Evolutionary conservation across 2,797 vertebrate genomes (phyloP).

Genomic region (Platalea minor): DNA sequence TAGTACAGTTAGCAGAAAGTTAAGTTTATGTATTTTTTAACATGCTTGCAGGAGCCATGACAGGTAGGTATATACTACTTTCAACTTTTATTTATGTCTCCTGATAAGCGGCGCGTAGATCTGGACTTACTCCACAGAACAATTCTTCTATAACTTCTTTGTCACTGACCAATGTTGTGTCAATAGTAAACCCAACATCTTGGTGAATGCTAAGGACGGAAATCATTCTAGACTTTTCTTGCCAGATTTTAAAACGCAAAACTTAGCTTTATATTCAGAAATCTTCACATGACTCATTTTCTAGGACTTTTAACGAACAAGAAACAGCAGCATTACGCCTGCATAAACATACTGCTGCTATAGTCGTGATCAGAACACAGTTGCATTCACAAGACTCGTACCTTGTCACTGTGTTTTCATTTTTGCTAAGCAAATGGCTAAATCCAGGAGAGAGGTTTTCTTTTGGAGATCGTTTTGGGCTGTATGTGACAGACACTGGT

Average conservation of each 20-base stretch:
- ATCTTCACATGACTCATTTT: not conserved
- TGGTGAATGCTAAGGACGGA: not conserved
- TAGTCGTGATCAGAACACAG: not conserved
- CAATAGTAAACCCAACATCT: not conserved
- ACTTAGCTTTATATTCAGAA: not conserved
- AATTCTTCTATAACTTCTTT: not conserved
- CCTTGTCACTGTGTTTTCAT: slow-evolving; percentile 76
- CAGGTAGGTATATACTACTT: not conserved
- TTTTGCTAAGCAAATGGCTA: slow-evolving; percentile 81
- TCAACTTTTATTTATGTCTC: not conserved
- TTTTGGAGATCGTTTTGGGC: slow-evolving; percentile 91
- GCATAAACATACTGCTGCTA: not conserved
- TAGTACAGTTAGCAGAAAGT: not conserved
- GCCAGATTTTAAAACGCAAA: not conserved
- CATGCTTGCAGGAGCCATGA: not conserved
- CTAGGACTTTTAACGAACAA: not conserved
- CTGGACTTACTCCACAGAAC: not conserved
- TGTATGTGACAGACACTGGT: slow-evolving; percentile 86
- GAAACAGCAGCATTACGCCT: not conserved
- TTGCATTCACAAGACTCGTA: not conserved
- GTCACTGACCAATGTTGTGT: not conserved
- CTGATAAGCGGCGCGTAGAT: not conserved
- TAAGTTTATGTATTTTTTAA: not conserved
- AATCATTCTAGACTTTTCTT: not conserved
- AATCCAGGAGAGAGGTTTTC: slow-evolving; percentile 95